A percentile compares a stretch with the other conserved stretches of the same genome.
Evolutionary conservation across 1,140 invertebrate genomes (phyloP).

Genomic region (Ctenoplectra terminalis): DNA sequence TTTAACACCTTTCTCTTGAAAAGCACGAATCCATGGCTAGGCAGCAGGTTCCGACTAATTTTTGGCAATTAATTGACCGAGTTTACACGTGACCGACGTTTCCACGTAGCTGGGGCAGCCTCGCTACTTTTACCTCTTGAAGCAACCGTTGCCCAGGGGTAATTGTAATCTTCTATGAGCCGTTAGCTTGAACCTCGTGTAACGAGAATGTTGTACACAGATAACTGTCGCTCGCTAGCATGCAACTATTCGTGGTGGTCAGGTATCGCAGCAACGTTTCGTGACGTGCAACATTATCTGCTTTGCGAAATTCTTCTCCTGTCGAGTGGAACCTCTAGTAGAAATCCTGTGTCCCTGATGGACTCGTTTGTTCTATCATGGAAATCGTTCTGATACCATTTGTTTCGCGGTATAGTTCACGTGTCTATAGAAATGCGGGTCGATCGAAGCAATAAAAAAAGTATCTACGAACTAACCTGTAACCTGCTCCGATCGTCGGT

Average conservation of each 20-base stretch:
- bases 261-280: background rate
- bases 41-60: background rate
- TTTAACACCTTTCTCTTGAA: constrained; percentile 42
- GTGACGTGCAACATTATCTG: background rate
- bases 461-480: constrained; percentile 27
- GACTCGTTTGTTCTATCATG: background rate
- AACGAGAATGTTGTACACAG: constrained; percentile 43
- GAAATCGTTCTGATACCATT: background rate
- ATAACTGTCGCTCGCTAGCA: constrained; percentile 1
- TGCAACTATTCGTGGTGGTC: background rate
- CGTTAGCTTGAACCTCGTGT: constrained; percentile 29
- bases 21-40: background rate
- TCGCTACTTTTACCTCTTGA: background rate
- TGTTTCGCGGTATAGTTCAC: background rate
- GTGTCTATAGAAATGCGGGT: background rate
- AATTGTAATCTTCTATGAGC: constrained; percentile 45
- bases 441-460: background rate
- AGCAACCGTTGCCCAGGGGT: constrained; percentile 11
- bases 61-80: background rate
- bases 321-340: background rate
- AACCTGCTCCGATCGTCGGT: no score
- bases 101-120: background rate
- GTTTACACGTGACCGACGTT: background rate
- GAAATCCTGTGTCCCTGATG: background rate
- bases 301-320: constrained; percentile 1